phyloP scores from a whole-genome alignment of 1,140 invertebrate genomes.

The Drosophila asahinai region DNA sequence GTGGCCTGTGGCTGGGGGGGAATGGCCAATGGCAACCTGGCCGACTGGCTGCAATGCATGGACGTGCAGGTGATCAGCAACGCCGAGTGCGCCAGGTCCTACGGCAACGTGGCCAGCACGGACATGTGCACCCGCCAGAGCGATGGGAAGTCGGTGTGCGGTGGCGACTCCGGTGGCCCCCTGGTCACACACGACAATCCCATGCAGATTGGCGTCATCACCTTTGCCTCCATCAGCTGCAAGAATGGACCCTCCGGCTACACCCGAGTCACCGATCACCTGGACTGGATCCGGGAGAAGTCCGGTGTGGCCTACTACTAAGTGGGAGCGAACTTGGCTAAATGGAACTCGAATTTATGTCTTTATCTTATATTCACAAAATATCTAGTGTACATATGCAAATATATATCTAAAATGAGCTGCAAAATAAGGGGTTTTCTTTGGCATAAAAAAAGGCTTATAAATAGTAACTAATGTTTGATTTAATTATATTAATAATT shows the following conservation, averaged over 20 bases:
- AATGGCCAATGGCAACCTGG: constrained; percentile 19
- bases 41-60: constrained; percentile 43
- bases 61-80: constrained; percentile 43
- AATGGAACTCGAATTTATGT: not conserved
- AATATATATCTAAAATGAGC: constrained; percentile 6
- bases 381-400: not conserved
- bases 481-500: too few relatives aligned
- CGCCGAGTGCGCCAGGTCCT: constrained; percentile 7
- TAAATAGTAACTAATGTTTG: too few relatives aligned
- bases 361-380: not conserved
- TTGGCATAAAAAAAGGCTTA: not conserved
- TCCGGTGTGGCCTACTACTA: constrained; percentile 50
- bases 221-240: constrained; percentile 21
- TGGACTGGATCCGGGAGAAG: constrained; percentile 42
- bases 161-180: constrained; percentile 42
- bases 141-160: constrained; percentile 23
- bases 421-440: not conserved
- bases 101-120: constrained; percentile 11
- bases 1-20: constrained; percentile 65
- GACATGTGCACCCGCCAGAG: constrained; percentile 32
- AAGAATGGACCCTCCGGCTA: constrained; percentile 28
- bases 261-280: constrained; percentile 35
- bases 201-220: constrained; percentile 35
- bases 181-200: constrained; percentile 45
- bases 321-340: not conserved